phyloP scores from a whole-genome alignment of 1,140 invertebrate species.

The Ostrea denselamellosa region DNA sequence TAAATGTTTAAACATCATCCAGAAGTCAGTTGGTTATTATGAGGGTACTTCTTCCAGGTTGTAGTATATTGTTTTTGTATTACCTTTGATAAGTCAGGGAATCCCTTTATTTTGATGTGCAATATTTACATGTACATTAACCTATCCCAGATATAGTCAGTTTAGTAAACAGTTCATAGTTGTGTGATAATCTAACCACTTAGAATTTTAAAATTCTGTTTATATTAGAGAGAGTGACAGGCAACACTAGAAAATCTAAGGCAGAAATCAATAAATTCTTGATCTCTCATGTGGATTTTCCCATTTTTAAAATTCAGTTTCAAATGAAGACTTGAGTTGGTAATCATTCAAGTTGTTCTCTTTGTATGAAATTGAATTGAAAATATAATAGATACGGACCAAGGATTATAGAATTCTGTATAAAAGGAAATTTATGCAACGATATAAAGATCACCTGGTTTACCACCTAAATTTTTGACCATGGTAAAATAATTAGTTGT shows the following conservation, averaged over 20 bases:
- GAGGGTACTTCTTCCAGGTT: too few species aligned
- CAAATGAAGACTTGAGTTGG: neutral
- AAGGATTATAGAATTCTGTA: too few species aligned
- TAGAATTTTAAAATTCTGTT: neutral
- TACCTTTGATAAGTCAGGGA: neutral
- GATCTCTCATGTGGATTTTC: neutral
- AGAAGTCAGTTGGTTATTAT: too few species aligned
- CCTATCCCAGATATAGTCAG: neutral
- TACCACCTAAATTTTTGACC: too few species aligned
- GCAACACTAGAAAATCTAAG: neutral
- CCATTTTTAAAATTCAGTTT: slow-evolving; percentile 21
- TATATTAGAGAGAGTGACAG: neutral
- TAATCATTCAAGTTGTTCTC: too few species aligned
- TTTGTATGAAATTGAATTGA: too few species aligned
- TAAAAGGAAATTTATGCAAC: too few species aligned
- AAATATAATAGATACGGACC: too few species aligned
- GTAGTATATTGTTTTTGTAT: too few species aligned
- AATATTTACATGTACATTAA: neutral
- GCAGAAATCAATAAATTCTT: neutral
- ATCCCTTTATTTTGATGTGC: neutral
- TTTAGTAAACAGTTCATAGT: neutral
- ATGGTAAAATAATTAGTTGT: too few species aligned
- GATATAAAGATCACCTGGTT: too few species aligned
- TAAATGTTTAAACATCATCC: too few species aligned
- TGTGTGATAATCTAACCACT: neutral